These are phyloP conservation scores for Thumatha senex DNA, from an alignment of 2,888 invertebrate species.

Conservation along the genomic window DNA sequence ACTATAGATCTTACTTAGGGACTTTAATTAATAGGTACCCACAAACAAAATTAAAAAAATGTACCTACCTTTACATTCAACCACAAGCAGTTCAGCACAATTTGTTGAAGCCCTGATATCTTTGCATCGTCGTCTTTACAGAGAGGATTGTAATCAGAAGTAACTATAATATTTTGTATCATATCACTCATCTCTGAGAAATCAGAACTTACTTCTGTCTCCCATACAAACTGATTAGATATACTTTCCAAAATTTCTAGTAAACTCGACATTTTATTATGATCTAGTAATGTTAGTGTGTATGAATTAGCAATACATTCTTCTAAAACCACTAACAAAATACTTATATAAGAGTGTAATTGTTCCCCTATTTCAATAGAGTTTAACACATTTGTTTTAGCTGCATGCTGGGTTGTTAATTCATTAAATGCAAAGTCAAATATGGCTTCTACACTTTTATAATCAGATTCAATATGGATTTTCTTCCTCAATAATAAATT, in stretches of 20 bases:
- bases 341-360: constrained; percentile 73
- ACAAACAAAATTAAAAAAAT: not conserved
- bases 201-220: constrained; percentile 82
- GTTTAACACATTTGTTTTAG: constrained; percentile 69
- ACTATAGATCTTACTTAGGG: too few species aligned
- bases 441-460: constrained; percentile 55
- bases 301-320: constrained; percentile 47
- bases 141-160: constrained; percentile 53
- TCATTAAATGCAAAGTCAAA: constrained; percentile 61
- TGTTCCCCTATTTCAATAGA: constrained; percentile 79
- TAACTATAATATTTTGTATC: constrained; percentile 83
- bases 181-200: constrained; percentile 91
- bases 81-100: constrained; percentile 90
- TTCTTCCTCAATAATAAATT: constrained; percentile 53
- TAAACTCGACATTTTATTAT: constrained; percentile 42
- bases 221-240: constrained; percentile 68
- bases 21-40: not conserved
- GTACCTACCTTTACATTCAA: constrained; percentile 87
- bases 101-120: constrained; percentile 85
- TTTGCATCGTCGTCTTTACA: constrained; percentile 62
- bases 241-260: constrained; percentile 54
- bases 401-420: constrained; percentile 47
- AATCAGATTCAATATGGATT: constrained; percentile 34
- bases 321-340: constrained; percentile 60
- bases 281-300: constrained; percentile 5